Base-by-base conservation (phyloP, 2,797 vertebrate genomes). In the Carduelis carduelis region DNA sequence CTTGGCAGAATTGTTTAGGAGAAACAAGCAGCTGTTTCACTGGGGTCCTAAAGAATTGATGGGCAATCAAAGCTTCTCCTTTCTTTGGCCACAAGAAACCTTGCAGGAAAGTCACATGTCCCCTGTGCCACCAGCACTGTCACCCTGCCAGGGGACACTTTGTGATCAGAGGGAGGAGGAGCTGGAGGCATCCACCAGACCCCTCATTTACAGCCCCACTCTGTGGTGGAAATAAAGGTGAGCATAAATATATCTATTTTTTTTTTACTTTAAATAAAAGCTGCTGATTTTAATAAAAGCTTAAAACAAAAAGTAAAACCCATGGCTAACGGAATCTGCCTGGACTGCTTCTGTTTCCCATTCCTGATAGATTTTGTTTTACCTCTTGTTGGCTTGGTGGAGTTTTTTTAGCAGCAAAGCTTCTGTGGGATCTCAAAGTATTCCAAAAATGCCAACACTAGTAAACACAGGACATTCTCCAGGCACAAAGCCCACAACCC, bases 1-100 rank as follows among this genome's bases (percentile, higher is more conserved):
- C 92, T 85, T 87, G 90, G 90, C 87, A 34, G 57, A 53, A 94
- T 66, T 92, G 91, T 95, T 96, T 46, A 50, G 53, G 94, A 94
- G 95, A 89, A 95, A 95, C 85, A 96, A 96, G 71, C 94, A 97
- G 95, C 93, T 96, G 96, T 86, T 96, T 90, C 71, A 18, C 83
- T 30, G 65, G 87, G 92, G 94, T 95, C 93, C 95, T 79, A 59
- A 92, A 87, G 88, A 91, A 86, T 11, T 49, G 77, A 72, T 50
- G 77, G 85, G 32, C n/a, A 94, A 95, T 44, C 27, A 41, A 21
- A 39, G 89, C 84, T 77, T 63, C 91, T 75, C 79, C 44, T 46
- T 71, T 64, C 87, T 49, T 65, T 81, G 80, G 47, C 79, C 19
- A 7, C 57, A 90, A 91, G 95, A 87, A 89, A 56, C 53, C 65